These are phyloP conservation scores for Sinonovacula constricta DNA, from an alignment of 1,140 invertebrate species.

Conservation along the genomic window DNA sequence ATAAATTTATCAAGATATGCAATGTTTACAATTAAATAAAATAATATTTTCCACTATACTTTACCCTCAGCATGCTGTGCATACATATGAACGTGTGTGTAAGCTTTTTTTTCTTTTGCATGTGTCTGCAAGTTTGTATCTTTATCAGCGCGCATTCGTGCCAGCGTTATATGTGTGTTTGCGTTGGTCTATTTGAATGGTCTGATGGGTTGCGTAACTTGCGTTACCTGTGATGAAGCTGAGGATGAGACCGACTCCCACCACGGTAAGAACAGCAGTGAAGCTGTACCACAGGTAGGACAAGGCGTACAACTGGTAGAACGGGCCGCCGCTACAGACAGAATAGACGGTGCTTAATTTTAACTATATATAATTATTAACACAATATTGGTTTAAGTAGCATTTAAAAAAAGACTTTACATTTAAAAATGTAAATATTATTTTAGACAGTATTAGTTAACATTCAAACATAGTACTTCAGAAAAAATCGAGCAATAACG, in stretches of 20 bases:
- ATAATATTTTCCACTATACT: neutral
- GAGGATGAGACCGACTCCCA: conserved; percentile 84
- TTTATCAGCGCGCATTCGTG: neutral
- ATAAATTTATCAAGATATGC: too few species aligned
- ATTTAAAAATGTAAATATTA: neutral
- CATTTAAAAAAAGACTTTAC: neutral
- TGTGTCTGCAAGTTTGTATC: too few species aligned
- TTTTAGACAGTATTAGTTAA: too few species aligned
- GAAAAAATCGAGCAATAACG: too few species aligned
- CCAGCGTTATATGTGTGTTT: neutral
- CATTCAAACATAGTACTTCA: too few species aligned
- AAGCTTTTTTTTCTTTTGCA: too few species aligned
- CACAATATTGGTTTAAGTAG: neutral
- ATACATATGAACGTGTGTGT: neutral
- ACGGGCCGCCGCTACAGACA: conserved; percentile 38
- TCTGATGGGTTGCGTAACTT: neutral
- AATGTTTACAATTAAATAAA: too few species aligned
- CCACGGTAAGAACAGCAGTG: conserved; percentile 84
- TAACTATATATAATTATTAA: neutral
- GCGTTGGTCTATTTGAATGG: neutral
- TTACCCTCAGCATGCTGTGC: neutral
- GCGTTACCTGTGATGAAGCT: conserved; percentile 84
- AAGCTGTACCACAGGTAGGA: conserved; percentile 92
- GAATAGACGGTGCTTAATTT: too few species aligned
- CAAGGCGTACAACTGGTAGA: conserved; percentile 83